Evolutionary conservation across 2,113 vertebrate genomes (phyloP).

Genomic region (Hemiscyllium ocellatum): DNA sequence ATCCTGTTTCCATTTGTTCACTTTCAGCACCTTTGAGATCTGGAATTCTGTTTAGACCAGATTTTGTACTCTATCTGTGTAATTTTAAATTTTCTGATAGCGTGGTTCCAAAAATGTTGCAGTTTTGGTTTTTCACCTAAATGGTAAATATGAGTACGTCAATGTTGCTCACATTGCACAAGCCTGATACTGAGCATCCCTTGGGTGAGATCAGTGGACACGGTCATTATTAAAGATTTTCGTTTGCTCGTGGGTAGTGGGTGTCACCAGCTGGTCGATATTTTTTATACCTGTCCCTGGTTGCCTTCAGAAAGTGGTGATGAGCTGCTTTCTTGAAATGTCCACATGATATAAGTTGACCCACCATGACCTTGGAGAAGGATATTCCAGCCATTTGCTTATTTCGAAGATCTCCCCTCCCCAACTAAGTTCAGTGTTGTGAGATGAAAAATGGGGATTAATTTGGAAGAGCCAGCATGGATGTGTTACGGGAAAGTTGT

Average conservation of each 20-base stretch:
- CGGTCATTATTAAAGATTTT: not conserved
- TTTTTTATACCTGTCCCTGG: no score
- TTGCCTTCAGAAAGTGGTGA: no score
- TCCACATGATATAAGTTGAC: no score
- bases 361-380: not conserved
- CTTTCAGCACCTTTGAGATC: not conserved
- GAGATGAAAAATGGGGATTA: no score
- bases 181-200: not conserved
- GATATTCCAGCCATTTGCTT: not conserved
- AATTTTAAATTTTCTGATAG: not conserved
- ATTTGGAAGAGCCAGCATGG: no score
- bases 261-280: no score
- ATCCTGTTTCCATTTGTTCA: constrained; percentile 2
- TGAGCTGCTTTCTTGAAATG: no score
- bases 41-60: not conserved
- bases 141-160: not conserved
- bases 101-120: no score
- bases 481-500: no score
- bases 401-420: not conserved
- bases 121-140: not conserved
- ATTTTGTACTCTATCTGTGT: not conserved
- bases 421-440: not conserved
- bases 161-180: not conserved
- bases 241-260: no score
- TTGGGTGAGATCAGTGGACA: not conserved